Evolutionary conservation across 2,888 invertebrate species (phyloP).

Genomic region (Dicranocentrus wangi): DNA sequence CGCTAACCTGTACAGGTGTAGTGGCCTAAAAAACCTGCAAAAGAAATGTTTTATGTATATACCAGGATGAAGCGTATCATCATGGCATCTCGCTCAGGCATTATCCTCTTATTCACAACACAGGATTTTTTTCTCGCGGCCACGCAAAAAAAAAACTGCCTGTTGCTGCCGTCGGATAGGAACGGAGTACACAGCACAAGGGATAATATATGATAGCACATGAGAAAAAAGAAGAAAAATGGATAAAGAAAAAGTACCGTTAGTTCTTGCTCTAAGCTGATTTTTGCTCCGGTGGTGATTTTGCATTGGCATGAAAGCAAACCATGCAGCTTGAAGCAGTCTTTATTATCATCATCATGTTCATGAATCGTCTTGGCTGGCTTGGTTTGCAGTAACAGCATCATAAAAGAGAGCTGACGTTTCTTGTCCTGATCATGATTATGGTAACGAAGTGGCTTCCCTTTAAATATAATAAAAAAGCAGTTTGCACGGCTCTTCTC

Average conservation of each 20-base stretch:
- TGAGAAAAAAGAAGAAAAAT: constrained; percentile 66
- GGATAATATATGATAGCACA: constrained; percentile 45
- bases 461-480: constrained; percentile 61
- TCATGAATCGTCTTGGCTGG: constrained; percentile 61
- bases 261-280: constrained; percentile 65
- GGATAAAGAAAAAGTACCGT: constrained; percentile 66
- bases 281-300: constrained; percentile 68
- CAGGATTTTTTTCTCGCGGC: constrained; percentile 46
- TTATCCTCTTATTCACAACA: constrained; percentile 55
- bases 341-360: constrained; percentile 39
- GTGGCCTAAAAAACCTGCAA: constrained; percentile 64
- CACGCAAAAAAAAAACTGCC: constrained; percentile 55
- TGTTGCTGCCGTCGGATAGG: constrained; percentile 38
- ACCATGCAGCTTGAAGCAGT: constrained; percentile 64
- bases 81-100: constrained; percentile 35
- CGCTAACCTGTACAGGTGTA: constrained; percentile 63
- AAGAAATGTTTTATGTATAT: constrained; percentile 55
- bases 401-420: constrained; percentile 59
- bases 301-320: constrained; percentile 57
- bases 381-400: constrained; percentile 56
- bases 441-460: constrained; percentile 52
- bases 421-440: constrained; percentile 63
- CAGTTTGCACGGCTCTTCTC: constrained; percentile 53
- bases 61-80: constrained; percentile 62
- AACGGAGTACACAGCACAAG: not conserved